A percentile compares a stretch with the other conserved stretches of the same genome.
Evolutionary conservation across 1,140 invertebrate genomes (phyloP).

Genomic region (Tribolium castaneum): DNA sequence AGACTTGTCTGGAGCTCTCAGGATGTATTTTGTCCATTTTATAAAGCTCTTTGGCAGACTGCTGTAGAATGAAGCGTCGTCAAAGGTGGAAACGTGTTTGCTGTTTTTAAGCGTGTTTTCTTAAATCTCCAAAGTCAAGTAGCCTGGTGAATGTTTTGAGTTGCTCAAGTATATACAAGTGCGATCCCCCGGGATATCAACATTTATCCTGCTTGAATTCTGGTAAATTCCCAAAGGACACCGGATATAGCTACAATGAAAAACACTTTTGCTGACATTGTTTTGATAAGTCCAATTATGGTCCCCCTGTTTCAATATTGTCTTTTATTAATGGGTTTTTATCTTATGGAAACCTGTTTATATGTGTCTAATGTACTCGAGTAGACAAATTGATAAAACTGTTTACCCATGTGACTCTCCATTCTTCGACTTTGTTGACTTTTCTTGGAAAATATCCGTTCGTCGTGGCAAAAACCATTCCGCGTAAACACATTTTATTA

Average conservation of each 20-base stretch:
- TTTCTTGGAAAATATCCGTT: slow-evolving; percentile 12
- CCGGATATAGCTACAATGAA: slow-evolving; percentile 44
- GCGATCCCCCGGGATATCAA: slow-evolving; percentile 37
- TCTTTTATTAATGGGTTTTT: slow-evolving; percentile 40
- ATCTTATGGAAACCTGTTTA: slow-evolving; percentile 23
- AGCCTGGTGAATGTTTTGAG: slow-evolving; percentile 22
- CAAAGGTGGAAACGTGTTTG: slow-evolving; percentile 13
- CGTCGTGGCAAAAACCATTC: slow-evolving; percentile 7
- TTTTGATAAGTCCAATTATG: slow-evolving; percentile 47
- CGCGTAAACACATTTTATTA: slow-evolving; percentile 30
- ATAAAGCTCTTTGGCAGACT: background rate
- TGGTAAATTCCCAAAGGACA: slow-evolving; percentile 43
- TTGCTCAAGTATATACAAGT: slow-evolving; percentile 38
- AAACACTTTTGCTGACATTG: slow-evolving; percentile 46
- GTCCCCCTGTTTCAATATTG: slow-evolving; percentile 42
- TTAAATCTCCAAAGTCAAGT: slow-evolving; percentile 30
- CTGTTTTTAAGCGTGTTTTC: slow-evolving; percentile 25
- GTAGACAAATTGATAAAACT: slow-evolving; percentile 31
- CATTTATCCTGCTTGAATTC: slow-evolving; percentile 45
- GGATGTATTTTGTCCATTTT: background rate
- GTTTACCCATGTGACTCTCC: slow-evolving; percentile 20
- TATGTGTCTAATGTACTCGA: slow-evolving; percentile 30
- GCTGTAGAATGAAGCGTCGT: background rate
- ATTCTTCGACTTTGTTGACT: slow-evolving; percentile 19
- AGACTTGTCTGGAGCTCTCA: too few species aligned